Evolutionary conservation across 2,113 vertebrate species (phyloP).

Genomic region (Trematocara zebra): DNA sequence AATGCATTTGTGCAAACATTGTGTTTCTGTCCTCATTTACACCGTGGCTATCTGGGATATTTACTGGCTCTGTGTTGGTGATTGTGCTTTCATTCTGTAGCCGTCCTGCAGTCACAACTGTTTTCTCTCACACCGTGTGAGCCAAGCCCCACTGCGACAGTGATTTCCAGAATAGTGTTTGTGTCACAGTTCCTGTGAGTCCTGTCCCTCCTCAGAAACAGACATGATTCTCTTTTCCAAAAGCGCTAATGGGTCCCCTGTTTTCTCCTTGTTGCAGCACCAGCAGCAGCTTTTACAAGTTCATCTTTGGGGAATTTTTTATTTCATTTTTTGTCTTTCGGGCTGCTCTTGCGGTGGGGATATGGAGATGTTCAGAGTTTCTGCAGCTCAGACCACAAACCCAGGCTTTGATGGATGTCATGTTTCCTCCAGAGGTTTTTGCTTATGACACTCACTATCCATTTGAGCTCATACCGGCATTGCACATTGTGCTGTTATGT

Average conservation of each 20-base stretch:
- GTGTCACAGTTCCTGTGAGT: constrained; percentile 48
- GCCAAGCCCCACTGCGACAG: neutral
- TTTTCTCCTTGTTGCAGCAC: neutral
- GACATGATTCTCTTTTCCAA: constrained; percentile 6
- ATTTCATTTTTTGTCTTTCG: neutral
- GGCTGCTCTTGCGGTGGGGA: neutral
- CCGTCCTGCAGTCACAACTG: constrained; percentile 29
- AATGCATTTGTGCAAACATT: neutral
- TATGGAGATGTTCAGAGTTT: constrained; percentile 6
- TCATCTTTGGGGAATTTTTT: constrained; percentile 20
- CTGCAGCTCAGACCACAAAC: neutral
- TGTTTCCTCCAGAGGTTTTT: constrained; percentile 42
- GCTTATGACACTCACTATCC: constrained; percentile 53
- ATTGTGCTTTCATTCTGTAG: constrained; percentile 11
- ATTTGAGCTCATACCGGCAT: constrained; percentile 26
- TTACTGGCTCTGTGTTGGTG: neutral
- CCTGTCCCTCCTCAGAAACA: constrained; percentile 25
- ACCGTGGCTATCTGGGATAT: neutral
- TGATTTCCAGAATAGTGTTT: constrained; percentile 34
- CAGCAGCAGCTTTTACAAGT: neutral
- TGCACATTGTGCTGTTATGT: constrained; percentile 34
- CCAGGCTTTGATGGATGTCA: constrained; percentile 49
- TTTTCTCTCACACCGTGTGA: neutral
- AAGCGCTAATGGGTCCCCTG: constrained; percentile 25
- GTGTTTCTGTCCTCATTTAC: neutral